These are phyloP conservation scores for Lerema accius DNA, from an alignment of 1,140 invertebrate species.

Conservation along the genomic window DNA sequence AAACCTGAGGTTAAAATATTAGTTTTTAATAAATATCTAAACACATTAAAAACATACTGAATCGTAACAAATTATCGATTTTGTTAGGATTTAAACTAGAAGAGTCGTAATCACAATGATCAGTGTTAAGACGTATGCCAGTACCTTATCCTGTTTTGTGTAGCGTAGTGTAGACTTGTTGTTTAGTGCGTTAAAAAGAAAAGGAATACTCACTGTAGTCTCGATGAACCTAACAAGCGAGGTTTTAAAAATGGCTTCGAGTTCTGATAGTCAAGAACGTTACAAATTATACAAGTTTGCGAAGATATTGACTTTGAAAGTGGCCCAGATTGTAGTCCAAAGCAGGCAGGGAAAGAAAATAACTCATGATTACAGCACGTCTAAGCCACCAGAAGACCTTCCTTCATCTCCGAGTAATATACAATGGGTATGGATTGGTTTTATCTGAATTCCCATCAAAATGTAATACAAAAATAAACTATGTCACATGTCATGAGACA, in stretches of 20 bases:
- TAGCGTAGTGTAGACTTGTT: not conserved
- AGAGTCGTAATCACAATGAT: not conserved
- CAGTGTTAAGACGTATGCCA: not conserved
- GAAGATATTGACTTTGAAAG: conserved; percentile 69
- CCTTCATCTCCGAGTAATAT: conserved; percentile 52
- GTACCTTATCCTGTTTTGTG: conserved; percentile 7
- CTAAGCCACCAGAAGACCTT: conserved; percentile 52
- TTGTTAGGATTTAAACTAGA: no score
- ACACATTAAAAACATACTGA: no score
- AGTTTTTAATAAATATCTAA: no score
- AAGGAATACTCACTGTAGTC: not conserved
- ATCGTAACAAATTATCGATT: no score
- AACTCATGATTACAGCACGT: conserved; percentile 51
- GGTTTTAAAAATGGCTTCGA: conserved; percentile 52
- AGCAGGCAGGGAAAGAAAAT: conserved; percentile 75
- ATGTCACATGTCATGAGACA: no score
- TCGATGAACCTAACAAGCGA: conserved; percentile 23
- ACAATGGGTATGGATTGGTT: conserved; percentile 61
- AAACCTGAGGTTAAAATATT: no score
- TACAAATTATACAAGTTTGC: conserved; percentile 70
- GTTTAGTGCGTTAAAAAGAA: not conserved
- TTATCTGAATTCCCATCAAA: conserved; percentile 7
- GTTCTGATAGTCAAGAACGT: conserved; percentile 57
- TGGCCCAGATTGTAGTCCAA: conserved; percentile 74
- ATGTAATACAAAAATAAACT: not conserved